A percentile compares a stretch with the other conserved stretches of the same genome.
These are phyloP conservation scores for Drosophila neonasuta DNA, from an alignment of 2,888 invertebrate genomes.

Conservation along the genomic window DNA sequence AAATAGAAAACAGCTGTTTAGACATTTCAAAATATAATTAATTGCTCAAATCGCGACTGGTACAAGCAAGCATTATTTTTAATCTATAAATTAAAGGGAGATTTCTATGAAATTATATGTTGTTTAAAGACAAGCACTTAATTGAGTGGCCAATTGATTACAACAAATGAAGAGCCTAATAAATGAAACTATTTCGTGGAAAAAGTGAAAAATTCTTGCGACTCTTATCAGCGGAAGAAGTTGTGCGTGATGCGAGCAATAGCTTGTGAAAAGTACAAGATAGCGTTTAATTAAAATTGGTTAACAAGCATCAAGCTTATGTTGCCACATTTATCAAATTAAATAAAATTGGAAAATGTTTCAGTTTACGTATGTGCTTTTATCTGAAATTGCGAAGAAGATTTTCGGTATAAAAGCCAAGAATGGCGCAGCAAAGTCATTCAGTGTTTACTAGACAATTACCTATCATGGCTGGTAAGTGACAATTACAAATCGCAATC, in stretches of 20 bases:
- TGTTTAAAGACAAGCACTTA: not conserved
- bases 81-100: not conserved
- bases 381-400: constrained; percentile 1
- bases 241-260: not conserved
- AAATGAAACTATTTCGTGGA: not conserved
- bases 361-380: not conserved
- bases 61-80: not conserved
- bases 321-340: constrained; percentile 12
- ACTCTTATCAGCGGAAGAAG: constrained; percentile 11
- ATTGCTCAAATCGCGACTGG: constrained; percentile 2
- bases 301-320: constrained; percentile 7
- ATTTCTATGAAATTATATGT: not conserved
- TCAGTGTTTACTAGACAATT: constrained; percentile 38
- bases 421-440: constrained; percentile 7
- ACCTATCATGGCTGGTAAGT: constrained; percentile 41
- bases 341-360: constrained; percentile 17
- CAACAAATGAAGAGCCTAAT: not conserved
- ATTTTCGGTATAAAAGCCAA: constrained; percentile 41
- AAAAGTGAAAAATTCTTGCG: not conserved
- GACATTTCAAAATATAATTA: not conserved
- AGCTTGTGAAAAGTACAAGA: constrained; percentile 6
- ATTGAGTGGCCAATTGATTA: not conserved
- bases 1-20: constrained; percentile 27
- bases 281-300: constrained; percentile 23
- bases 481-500: not conserved